phyloP scores from a whole-genome alignment of 2,888 invertebrate species.

The Melipona bicolor region DNA sequence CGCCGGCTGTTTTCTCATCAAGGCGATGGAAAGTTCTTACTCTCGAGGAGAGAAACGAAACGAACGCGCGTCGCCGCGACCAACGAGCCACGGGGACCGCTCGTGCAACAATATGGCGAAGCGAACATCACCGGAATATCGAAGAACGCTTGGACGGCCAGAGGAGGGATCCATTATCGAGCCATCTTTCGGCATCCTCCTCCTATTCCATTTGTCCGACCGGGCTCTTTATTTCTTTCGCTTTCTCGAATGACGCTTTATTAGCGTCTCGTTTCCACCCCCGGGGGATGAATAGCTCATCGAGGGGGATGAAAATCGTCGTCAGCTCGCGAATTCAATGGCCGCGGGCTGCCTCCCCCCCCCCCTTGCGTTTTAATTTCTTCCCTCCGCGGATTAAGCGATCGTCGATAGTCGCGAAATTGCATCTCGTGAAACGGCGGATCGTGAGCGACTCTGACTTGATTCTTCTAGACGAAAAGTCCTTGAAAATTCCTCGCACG shows the following conservation, averaged over 20 bases:
- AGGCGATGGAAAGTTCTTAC: slow-evolving; percentile 42
- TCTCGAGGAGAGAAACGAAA: slow-evolving; percentile 2
- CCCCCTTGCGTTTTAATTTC: slow-evolving; percentile 32
- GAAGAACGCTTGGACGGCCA: slow-evolving; percentile 38
- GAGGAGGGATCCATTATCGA: slow-evolving; percentile 52
- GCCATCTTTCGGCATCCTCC: slow-evolving; percentile 39
- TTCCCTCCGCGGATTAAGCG: slow-evolving; percentile 26
- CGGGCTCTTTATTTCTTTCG: slow-evolving; percentile 39
- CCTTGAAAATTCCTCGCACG: too few relatives aligned
- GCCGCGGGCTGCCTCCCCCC: not conserved
- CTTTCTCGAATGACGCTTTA: slow-evolving; percentile 42
- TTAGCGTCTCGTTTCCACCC: slow-evolving; percentile 43
- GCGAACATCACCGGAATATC: slow-evolving; percentile 42
- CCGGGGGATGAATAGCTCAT: slow-evolving; percentile 31
- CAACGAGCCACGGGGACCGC: slow-evolving; percentile 8
- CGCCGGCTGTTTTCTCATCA: slow-evolving; percentile 54
- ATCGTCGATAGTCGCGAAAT: slow-evolving; percentile 41
- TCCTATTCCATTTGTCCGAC: slow-evolving; percentile 17
- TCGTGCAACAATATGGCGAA: slow-evolving; percentile 51
- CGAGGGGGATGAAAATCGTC: slow-evolving; percentile 24
- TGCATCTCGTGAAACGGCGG: slow-evolving; percentile 27
- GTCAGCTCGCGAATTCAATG: slow-evolving; percentile 45
- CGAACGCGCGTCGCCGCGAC: not conserved
- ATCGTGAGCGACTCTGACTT: slow-evolving; percentile 48
- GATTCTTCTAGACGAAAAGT: slow-evolving; percentile 48